Evolutionary conservation across 2,888 invertebrate species (phyloP), one percentile per base, ranked within the genome.

Genomic region (Cerastis leucographa): DNA sequence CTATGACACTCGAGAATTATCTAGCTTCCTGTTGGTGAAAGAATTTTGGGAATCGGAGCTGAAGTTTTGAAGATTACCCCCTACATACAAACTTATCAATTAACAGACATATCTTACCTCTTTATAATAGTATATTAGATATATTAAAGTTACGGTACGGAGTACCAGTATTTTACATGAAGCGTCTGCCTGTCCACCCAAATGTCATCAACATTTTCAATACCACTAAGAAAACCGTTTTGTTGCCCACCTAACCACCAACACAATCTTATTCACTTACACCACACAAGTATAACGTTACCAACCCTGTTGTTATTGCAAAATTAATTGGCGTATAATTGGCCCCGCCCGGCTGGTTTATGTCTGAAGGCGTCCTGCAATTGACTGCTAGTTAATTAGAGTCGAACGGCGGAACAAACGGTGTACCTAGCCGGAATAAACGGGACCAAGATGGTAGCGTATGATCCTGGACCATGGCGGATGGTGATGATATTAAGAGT

Each of bases 261-360:
- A 77, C 44, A 64, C 74, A 76, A 76, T 64, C 72, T 59, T 74
- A 80, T 80, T 78, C 81, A 88, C 76, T 81, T 78, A 65, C 56
- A 69, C 76, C 75, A 83, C 71, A 81, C 70, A 81, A 78, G 56
- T 76, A 83, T 78, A 85, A 77, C 78, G 68, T 83, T 76, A 78
- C 86, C 74, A 79, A 70, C 78, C 77, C 87, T 86, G 90, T 92
- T 92, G 94, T 94, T 95, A 95, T 95, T 94, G 93, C 95, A 92
- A 94, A 95, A 95, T 94, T 95, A 95, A 96, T 96, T 95, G 96
- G 94, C 95, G 95, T 93, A 91, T 96, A 95, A 96, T 96, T 95
- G 96, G 93, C 91, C 91, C 89, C 93, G 93, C 93, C 92, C 90
- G 92, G 91, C 88, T 92, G 91, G 91, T 89, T 90, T 92, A 88